Percentiles rank a stretch among this genome's conserved stretches.
Evolutionary conservation across 2,888 invertebrate genomes (phyloP).

Genomic region (Polydrusus pterygomalis): DNA sequence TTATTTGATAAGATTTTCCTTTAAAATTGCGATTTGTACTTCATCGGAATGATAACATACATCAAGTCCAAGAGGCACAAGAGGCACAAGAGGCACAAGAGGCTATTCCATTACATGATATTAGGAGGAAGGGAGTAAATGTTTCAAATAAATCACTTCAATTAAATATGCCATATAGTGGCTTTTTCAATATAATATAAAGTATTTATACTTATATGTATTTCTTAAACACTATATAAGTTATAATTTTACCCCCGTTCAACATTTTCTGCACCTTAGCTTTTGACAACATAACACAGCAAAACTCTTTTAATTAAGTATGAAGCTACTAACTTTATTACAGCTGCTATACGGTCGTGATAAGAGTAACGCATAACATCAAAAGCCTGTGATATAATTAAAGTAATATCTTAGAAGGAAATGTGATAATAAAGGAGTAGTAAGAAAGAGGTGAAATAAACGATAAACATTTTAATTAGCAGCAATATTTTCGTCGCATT

Average conservation of each 20-base stretch:
- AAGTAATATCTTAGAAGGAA: conserved; percentile 1
- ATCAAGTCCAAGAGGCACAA: too few relatives aligned
- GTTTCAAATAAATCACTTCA: too few relatives aligned
- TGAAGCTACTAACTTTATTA: conserved; percentile 4
- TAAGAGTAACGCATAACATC: neutral
- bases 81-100: too few relatives aligned
- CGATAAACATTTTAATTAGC: conserved; percentile 1
- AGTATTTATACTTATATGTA: too few relatives aligned
- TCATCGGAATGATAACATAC: too few relatives aligned
- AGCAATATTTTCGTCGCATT: neutral
- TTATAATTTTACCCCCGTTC: neutral
- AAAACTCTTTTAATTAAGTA: conserved; percentile 9
- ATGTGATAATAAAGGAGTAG: neutral
- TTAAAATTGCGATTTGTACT: too few relatives aligned
- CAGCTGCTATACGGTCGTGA: neutral
- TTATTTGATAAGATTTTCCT: too few relatives aligned
- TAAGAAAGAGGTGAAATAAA: conserved; percentile 6
- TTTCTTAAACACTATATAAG: neutral
- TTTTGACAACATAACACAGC: neutral
- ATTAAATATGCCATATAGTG: too few relatives aligned
- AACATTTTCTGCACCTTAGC: neutral
- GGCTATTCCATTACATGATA: too few relatives aligned
- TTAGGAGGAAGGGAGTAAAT: too few relatives aligned
- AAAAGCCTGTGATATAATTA: conserved; percentile 8
- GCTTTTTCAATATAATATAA: too few relatives aligned